Percentiles rank a stretch among this genome's conserved stretches.
Evolutionary conservation across 2,113 vertebrate genomes (phyloP).

Genomic region (Neomonachus schauinslandi): DNA sequence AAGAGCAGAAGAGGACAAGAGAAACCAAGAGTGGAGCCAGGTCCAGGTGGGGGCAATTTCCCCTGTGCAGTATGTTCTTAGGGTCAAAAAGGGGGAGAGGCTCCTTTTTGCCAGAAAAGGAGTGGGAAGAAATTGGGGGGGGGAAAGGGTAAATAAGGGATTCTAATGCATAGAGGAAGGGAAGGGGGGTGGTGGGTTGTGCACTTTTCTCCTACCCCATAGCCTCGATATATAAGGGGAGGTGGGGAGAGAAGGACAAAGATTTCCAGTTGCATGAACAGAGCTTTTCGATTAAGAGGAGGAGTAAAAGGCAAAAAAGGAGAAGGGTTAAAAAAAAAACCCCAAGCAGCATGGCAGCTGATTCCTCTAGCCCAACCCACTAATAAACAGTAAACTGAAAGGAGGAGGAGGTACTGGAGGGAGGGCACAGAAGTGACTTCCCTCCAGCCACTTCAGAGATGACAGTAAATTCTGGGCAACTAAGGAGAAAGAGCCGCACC

Average conservation of each 20-base stretch:
- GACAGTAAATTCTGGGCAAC: background rate
- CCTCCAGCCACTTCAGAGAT: slow-evolving; percentile 29
- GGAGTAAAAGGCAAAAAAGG: slow-evolving; percentile 49
- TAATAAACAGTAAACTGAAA: background rate
- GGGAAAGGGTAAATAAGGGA: background rate
- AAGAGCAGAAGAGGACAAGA: slow-evolving; percentile 58
- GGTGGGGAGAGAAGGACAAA: slow-evolving; percentile 15
- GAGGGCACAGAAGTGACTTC: background rate
- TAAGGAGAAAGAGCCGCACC: background rate
- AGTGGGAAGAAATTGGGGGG: background rate
- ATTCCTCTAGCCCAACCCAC: slow-evolving; percentile 52
- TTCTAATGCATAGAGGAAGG: background rate
- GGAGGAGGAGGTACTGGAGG: background rate
- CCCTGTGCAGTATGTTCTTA: slow-evolving; percentile 34
- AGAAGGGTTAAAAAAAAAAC: background rate
- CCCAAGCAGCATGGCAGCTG: slow-evolving; percentile 55
- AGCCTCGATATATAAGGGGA: slow-evolving; percentile 68
- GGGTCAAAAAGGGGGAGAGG: slow-evolving; percentile 21
- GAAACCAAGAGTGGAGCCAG: slow-evolving; percentile 58
- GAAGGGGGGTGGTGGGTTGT: background rate
- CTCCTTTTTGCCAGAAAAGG: slow-evolving; percentile 67
- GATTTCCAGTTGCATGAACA: slow-evolving; percentile 82
- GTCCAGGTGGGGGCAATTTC: background rate
- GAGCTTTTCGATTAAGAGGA: slow-evolving; percentile 65
- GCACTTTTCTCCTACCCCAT: slow-evolving; percentile 71